Percentiles rank a stretch among this genome's conserved stretches.
Evolutionary conservation across 2,113 vertebrate genomes (phyloP).

Genomic region (Eurystomus gularis): DNA sequence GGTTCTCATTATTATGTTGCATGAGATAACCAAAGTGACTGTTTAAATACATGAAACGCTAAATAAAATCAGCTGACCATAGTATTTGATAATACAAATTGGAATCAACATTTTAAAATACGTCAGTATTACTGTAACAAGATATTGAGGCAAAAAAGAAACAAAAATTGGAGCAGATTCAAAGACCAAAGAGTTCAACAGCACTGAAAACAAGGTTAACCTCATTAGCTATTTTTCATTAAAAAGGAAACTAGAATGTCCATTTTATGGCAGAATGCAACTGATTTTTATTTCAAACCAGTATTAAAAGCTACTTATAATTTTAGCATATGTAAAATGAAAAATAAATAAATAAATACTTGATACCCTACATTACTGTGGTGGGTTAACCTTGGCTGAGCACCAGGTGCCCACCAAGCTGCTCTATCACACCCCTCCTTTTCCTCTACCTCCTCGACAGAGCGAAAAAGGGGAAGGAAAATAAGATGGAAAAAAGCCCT

Average conservation of each 20-base stretch:
- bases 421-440: too few species aligned
- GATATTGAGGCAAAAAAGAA: background rate
- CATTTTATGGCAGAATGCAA: background rate
- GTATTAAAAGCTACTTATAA: background rate
- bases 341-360: background rate
- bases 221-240: background rate
- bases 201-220: background rate
- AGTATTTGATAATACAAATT: background rate
- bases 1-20: background rate
- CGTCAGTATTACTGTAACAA: background rate
- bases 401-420: too few species aligned
- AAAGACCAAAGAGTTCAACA: background rate
- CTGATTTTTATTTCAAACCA: background rate
- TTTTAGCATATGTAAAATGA: background rate
- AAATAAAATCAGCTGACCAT: background rate
- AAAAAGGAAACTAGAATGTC: background rate
- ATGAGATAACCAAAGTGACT: background rate
- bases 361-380: rapidly evolving
- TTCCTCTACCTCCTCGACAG: too few species aligned
- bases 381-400: too few species aligned
- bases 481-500: too few species aligned
- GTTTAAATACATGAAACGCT: background rate
- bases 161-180: background rate
- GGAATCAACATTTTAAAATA: background rate
- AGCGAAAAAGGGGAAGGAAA: too few species aligned